Conservation (phyloP, 2,797 vertebrate species). For the Protonibea diacanthus region DNA sequence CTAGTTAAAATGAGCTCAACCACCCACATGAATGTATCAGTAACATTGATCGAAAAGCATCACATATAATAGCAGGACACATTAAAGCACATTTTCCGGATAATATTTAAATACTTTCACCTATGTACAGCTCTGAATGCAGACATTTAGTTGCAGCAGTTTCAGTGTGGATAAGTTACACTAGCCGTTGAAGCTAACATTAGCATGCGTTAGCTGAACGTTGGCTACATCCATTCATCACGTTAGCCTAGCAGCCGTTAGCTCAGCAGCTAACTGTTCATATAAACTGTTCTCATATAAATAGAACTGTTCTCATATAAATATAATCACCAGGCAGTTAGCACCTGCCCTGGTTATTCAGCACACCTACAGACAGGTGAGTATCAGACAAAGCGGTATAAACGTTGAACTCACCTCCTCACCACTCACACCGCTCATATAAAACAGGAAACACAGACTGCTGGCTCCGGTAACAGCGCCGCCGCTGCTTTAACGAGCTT, state of each 20-base stretch:
- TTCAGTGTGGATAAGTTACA: too few relatives aligned
- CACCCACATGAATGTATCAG: too few relatives aligned
- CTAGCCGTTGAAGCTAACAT: background rate
- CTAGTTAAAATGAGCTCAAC: too few relatives aligned
- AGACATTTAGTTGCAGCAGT: too few relatives aligned
- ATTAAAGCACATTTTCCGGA: too few relatives aligned
- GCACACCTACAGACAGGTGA: accelerated
- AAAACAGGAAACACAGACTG: conserved; percentile 41
- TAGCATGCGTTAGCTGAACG: conserved; percentile 52
- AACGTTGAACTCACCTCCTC: conserved; percentile 41
- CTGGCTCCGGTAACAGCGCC: background rate
- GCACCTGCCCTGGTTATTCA: accelerated
- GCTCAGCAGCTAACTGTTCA: background rate
- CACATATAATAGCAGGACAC: too few relatives aligned
- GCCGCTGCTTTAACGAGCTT: background rate
- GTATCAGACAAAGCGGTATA: accelerated
- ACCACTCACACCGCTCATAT: conserved; percentile 14
- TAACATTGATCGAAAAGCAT: too few relatives aligned
- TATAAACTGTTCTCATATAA: accelerated
- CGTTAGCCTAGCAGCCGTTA: conserved; percentile 38
- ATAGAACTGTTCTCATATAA: accelerated
- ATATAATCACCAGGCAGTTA: accelerated
- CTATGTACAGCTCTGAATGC: too few relatives aligned
- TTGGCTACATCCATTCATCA: conserved; percentile 30
- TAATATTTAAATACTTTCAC: too few relatives aligned